Evolutionary conservation across 2,797 vertebrate genomes (phyloP), one percentile per base, ranked within the genome.

Genomic region (Lepus oiostolus): DNA sequence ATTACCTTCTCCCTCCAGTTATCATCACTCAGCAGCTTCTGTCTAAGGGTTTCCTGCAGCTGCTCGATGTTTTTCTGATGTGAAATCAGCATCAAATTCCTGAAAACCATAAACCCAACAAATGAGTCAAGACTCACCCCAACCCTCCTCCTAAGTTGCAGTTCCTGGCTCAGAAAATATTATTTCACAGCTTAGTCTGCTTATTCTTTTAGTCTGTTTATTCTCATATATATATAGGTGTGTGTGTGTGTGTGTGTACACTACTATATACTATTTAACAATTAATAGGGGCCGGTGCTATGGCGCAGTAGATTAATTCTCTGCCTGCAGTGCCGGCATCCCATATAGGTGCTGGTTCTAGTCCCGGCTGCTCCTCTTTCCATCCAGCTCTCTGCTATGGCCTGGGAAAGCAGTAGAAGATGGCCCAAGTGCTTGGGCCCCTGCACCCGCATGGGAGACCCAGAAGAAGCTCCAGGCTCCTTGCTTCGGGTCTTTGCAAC

Each of bases 1-100:
- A 11, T 98, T 98, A 99, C 98, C 98, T 98, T 98, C 88, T 98
- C 97, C 95, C 97, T 98, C 98, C 98, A 98, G 98, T 93, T 98
- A 47, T 98, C 98, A 87, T 98, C 97, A 2, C 60, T 97, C 70
- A 93, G 62, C 88, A 98, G 94, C 95, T 98, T 98, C 97, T 98
- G 98, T 91, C 96, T 98, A 89, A 98, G 97, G 0, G 97, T 97
- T 93, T 99, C 98, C 96, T 99, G 98, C 97, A 99, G 98, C 97
- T 98, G 97, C 95, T 98, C 97, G 9, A 98, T 91, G 95, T 98
- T 98, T 98, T 97, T 98, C 95, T 98, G 97, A 97, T 99, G 98
- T 92, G 98, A 98, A 97, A 97, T 88, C 94, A 97, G 97, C 96
- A 99, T 97, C 94, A 97, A 81, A 83, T 99, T 98, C 97, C 99